Conservation (phyloP, 64 coral and sea anemone species). For the Montipora sp. region DNA sequence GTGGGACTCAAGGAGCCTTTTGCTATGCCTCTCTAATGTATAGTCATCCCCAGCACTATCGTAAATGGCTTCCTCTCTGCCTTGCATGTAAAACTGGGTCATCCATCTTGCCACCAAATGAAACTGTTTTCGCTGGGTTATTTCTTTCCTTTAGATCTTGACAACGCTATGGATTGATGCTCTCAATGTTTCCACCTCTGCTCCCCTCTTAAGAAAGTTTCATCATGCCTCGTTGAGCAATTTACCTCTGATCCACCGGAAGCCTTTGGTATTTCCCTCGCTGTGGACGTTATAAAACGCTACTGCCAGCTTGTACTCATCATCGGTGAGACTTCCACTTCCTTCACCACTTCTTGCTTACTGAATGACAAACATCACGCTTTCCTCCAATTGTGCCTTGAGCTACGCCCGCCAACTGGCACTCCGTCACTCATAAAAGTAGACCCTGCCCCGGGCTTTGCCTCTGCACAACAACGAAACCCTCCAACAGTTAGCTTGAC, state of each 20-base stretch:
- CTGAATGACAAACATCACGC: neutral
- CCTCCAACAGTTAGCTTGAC: neutral
- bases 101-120: conserved; percentile 1
- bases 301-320: neutral
- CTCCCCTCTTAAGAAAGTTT: conserved; percentile 18
- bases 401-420: conserved; percentile 9
- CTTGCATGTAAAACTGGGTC: conserved; percentile 2
- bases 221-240: conserved; percentile 10
- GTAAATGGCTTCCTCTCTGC: conserved; percentile 27
- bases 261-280: conserved; percentile 23
- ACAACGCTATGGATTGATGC: conserved; percentile 14
- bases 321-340: neutral
- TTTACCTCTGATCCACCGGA: conserved; percentile 8
- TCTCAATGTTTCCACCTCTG: conserved; percentile 13
- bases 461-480: neutral
- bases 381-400: conserved; percentile 24
- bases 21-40: neutral
- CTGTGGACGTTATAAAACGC: conserved; percentile 11
- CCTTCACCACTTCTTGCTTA: neutral
- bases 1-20: conserved; percentile 8
- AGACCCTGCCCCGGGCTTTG: conserved; percentile 46
- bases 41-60: neutral
- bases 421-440: conserved; percentile 14
- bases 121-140: neutral
- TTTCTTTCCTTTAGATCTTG: conserved; percentile 17